Evolutionary conservation across 2,113 vertebrate species (phyloP), one percentile per base, ranked within the genome.

Genomic region (Mirounga angustirostris): DNA sequence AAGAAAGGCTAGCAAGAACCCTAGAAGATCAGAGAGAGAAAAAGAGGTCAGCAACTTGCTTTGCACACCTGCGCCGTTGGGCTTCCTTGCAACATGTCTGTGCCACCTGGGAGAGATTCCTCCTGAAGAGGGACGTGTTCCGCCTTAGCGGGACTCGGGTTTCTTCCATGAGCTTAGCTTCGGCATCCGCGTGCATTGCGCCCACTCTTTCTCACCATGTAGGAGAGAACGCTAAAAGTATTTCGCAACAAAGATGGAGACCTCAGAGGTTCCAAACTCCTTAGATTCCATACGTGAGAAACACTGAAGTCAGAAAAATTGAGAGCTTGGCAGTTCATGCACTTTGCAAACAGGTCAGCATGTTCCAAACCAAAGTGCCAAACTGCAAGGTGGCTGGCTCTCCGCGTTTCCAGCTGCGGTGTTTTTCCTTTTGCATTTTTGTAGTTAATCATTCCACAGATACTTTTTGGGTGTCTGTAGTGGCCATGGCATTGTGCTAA

Each of bases 11-110:
- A 99, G 98, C 98, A 99, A 98, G 98, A 98, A 98, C 96, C 97
- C 98, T 98, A 99, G 98, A 99, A 99, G 99, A 99, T 98, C 99
- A 98, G 99, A 99, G 87, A 98, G 98, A 99, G 98, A 99, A 98
- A 99, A 99, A 98, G 99, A 99, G 99, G 99, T 99, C 98, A 99
- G 99, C 99, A 91, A 65, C 80, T 56, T 82, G 43, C 74, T 94
- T 97, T 5, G 56, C 22, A 22, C 81, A 28, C 94, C 91, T 7
- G 0, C 36, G 59, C 93, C 95, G 79, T 69, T 91, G 89, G 40
- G 95, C 98, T 98, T 97, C 97, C 11, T 3, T 94, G 56, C 22
- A 21, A 21, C n/a, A 5, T 0, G 98, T 98, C 96, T 98, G 0
- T 33, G 33, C 85, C 3, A 2, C 67, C 14, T 1, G 63, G 54